Base-by-base conservation (phyloP, 2,888 invertebrate species). In the Caenorhabditis sp. region DNA sequence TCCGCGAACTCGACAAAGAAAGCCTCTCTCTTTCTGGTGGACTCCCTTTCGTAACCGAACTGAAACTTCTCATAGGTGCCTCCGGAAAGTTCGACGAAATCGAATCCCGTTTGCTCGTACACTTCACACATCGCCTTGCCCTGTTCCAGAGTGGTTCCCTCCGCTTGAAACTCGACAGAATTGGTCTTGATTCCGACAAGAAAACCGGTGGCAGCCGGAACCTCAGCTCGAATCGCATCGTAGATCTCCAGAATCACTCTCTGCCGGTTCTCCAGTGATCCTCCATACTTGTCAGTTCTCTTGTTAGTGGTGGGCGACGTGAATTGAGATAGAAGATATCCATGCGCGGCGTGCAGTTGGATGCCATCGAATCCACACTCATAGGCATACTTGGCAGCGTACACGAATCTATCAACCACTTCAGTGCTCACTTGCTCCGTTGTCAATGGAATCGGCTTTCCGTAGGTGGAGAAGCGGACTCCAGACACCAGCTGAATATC, bases 301-400 rank as follows among this genome's bases (percentile, higher is more conserved):
- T 86, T 84, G 72, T 90, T 90, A 2, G 90, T 90, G 1, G 88
- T 87, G 12, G 90, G 89, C 10, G 89, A 88, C 24, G 85, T 82
- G 68, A 90, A 90, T 63, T 90, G 90, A 10, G 90, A 86, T 2
- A 90, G 64, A 3, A 90, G 85, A 54, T 89, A 90, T 28, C 90
- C 90, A 61, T 90, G 89, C 6, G 90, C 90, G n/a, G 68, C 87
- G 49, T 90, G 89, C 3, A 90, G 76, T 64, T 90, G 84, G 35
- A 89, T 80, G 16, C 90, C 90, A 56, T 90, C 89, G 54, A 90
- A 90, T 7, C 89, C 86, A 49, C 64, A 58, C 51, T 86, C 85
- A 22, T 82, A 76, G 0, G 80, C 79, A 8, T 73, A 58, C 44
- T 86, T 82, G 8, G 87, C 84, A 4, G 85, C 87, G 41, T 76